Evolutionary conservation across 2,113 vertebrate species (phyloP), one percentile per base, ranked within the genome.

Genomic region (Onychostoma macrolepis): DNA sequence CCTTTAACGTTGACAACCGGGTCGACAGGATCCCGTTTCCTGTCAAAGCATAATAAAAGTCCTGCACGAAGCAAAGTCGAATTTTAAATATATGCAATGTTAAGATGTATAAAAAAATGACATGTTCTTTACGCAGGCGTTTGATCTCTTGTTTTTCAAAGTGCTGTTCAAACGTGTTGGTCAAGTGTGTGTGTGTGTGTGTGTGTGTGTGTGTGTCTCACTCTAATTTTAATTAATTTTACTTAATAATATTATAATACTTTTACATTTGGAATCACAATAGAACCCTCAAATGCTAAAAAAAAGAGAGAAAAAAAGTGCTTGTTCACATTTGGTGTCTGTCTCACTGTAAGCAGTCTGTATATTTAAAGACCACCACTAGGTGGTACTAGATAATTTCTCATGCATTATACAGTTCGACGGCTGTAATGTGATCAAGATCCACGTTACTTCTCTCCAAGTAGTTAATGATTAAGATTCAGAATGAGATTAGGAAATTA

Each of bases 41-140:
- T 36, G 8, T 15, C 10, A 33, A 71, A 21, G 13, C 81, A 83
- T n/a, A 83, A 53, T 83, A 83, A 83, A 71, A 53, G 81, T 71
- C 26, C 12, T 24, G 26, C 4, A 53, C 28, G 24, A 45, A 6
- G 5, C 7, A 69, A 9, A 38, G 7, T 21, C 0, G 2, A 36
- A 24, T 38, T 5, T 72, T 38, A 24, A 21, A 24, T 24, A 1
- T 10, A 5, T 72, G 33, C 36, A 38, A 72, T 38, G 17, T 38
- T 38, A 38, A 71, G 0, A 43, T 43, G 1, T 19, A 30, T 15
- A 67, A 6, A 30, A 67, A 30, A 30, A 6, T 9, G 8, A 45
- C 8, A 10, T 10, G 41, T 43, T 43, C 9, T 12, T 12, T 12
- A 45, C 2, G 43, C 9, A 45, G 9, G 43, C 43, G 43, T 45